phyloP scores from a whole-genome alignment of 2,797 vertebrate species.

The Halcyon badia region DNA sequence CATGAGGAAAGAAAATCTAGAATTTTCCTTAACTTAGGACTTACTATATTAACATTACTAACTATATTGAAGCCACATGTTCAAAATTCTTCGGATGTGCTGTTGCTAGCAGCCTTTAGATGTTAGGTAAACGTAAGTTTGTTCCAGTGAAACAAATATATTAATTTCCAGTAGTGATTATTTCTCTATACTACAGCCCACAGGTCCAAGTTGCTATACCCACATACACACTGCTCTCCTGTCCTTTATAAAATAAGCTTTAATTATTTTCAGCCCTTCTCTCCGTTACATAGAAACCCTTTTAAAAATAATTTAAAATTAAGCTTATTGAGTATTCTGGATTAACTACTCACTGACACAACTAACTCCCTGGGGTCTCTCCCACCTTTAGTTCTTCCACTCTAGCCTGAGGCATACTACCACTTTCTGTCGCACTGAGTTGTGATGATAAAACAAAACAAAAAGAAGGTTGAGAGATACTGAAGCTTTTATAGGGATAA shows the following conservation, averaged over 20 bases:
- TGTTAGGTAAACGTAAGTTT: neutral
- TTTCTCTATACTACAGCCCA: neutral
- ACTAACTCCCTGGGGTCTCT: neutral
- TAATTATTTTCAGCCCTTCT: neutral
- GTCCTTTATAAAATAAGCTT: constrained; percentile 16
- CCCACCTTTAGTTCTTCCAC: neutral
- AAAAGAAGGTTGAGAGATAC: neutral
- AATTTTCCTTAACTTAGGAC: neutral
- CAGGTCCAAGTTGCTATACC: neutral
- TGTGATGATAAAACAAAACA: neutral
- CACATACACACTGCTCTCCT: neutral
- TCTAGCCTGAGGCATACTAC: neutral
- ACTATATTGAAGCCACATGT: constrained; percentile 11
- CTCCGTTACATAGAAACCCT: neutral
- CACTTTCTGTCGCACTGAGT: neutral
- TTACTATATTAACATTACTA: constrained; percentile 1
- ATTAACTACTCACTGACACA: neutral
- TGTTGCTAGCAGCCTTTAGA: constrained; percentile 19
- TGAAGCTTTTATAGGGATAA: neutral
- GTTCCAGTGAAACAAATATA: constrained; percentile 34
- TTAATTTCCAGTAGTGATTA: constrained; percentile 29
- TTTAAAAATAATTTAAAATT: constrained; percentile 54
- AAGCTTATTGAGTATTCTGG: neutral
- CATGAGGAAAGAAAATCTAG: neutral
- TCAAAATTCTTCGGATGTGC: neutral